These are phyloP conservation scores for Otus scops DNA, from an alignment of 2,797 vertebrate species.

Conservation along the genomic window DNA sequence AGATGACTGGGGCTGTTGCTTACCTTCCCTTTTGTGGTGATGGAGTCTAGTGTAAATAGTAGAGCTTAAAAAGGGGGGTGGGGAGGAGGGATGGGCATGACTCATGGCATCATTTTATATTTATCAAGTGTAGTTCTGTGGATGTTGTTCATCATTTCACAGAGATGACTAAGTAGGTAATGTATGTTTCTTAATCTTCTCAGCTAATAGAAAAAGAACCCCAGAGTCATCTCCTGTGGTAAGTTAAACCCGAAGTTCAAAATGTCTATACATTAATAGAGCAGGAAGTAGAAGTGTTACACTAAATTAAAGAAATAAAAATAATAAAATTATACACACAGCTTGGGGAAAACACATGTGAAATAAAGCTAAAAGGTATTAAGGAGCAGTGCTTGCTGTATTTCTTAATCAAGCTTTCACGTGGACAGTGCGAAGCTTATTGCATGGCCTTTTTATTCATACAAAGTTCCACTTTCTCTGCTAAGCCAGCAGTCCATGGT, in stretches of 20 bases:
- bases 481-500: accelerated
- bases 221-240: not conserved
- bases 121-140: not conserved
- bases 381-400: not conserved
- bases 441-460: not conserved
- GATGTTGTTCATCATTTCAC: not conserved
- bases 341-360: not conserved
- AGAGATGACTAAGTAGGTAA: not conserved
- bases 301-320: not conserved
- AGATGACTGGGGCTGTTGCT: not conserved
- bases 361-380: not conserved
- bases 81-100: slow-evolving; percentile 2
- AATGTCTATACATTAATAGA: not conserved
- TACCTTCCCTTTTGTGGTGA: not conserved
- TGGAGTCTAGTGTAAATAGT: not conserved
- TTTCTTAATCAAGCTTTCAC: not conserved
- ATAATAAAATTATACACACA: not conserved
- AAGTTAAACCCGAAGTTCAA: not conserved
- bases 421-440: not conserved
- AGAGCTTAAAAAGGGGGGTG: not conserved
- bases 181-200: not conserved
- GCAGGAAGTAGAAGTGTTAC: not conserved
- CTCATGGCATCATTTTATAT: slow-evolving; percentile 1
- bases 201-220: not conserved
- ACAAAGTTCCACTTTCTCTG: not conserved